phyloP scores from a whole-genome alignment of 1,140 invertebrate genomes.

The Prorops nasuta region DNA sequence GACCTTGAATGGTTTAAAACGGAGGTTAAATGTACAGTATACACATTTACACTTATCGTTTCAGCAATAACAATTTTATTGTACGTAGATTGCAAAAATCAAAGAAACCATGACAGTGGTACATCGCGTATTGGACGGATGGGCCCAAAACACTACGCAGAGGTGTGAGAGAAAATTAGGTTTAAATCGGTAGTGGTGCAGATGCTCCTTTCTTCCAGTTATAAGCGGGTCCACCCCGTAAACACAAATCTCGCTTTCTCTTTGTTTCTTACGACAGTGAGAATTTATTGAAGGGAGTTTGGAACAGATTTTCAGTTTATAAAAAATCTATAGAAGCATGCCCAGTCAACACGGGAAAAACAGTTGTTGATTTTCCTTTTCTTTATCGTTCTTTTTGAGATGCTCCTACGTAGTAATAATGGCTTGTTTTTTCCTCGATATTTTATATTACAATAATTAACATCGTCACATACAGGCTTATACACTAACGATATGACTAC shows the following conservation, averaged over 20 bases:
- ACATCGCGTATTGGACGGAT: conserved; percentile 54
- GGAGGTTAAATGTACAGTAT: conserved; percentile 37
- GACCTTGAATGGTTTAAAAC: conserved; percentile 35
- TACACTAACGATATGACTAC: conserved; percentile 55
- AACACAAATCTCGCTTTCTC: conserved; percentile 32
- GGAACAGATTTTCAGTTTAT: conserved; percentile 46
- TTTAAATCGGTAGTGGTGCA: conserved; percentile 49
- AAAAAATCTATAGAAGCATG: conserved; percentile 52
- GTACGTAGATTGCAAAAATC: conserved; percentile 55
- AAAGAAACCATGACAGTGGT: conserved; percentile 55
- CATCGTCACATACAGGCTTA: conserved; percentile 54
- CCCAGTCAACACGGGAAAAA: conserved; percentile 44
- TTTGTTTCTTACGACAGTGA: conserved; percentile 15
- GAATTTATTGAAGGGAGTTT: conserved; percentile 39
- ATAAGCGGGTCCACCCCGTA: conserved; percentile 26
- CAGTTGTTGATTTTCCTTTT: conserved; percentile 22
- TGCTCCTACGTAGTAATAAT: conserved; percentile 46
- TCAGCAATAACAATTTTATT: conserved; percentile 57
- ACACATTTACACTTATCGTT: conserved; percentile 43
- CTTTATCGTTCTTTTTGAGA: conserved; percentile 25
- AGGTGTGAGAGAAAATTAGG: conserved; percentile 50
- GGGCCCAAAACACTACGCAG: conserved; percentile 54
- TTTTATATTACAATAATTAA: conserved; percentile 55
- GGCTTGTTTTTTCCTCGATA: conserved; percentile 11
- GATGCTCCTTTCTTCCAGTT: conserved; percentile 33